Percentiles rank a stretch among this genome's conserved stretches.
Evolutionary conservation across 2,888 invertebrate genomes (phyloP).

Genomic region (Bugula neritina): DNA sequence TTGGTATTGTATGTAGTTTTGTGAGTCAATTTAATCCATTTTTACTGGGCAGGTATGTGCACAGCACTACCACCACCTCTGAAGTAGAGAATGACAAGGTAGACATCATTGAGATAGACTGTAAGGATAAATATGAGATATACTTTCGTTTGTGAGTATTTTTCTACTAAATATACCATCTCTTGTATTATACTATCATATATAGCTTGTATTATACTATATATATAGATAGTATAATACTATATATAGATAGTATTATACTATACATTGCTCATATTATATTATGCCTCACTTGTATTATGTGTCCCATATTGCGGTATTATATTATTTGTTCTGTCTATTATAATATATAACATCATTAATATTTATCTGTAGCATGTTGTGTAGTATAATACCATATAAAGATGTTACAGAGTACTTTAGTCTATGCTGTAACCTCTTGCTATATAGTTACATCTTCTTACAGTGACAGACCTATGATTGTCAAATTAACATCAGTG

Average conservation of each 20-base stretch:
- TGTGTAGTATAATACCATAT: too few relatives aligned
- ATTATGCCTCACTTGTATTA: not conserved
- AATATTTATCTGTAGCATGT: too few relatives aligned
- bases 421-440: too few relatives aligned
- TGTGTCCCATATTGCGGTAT: not conserved
- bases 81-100: not conserved
- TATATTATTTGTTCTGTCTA: too few relatives aligned
- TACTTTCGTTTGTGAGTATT: constrained; percentile 13
- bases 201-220: not conserved
- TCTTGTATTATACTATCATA: not conserved
- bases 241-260: not conserved
- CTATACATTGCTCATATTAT: not conserved
- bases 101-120: not conserved
- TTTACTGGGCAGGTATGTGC: too few relatives aligned
- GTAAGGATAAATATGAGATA: not conserved
- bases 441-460: too few relatives aligned
- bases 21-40: too few relatives aligned
- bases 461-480: not conserved
- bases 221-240: not conserved
- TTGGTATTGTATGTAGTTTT: too few relatives aligned
- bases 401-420: too few relatives aligned
- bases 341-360: too few relatives aligned
- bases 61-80: not conserved
- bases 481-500: not conserved
- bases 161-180: not conserved